Base-by-base conservation (phyloP, 2,797 vertebrate species). In the Protosalanx chinensis region DNA sequence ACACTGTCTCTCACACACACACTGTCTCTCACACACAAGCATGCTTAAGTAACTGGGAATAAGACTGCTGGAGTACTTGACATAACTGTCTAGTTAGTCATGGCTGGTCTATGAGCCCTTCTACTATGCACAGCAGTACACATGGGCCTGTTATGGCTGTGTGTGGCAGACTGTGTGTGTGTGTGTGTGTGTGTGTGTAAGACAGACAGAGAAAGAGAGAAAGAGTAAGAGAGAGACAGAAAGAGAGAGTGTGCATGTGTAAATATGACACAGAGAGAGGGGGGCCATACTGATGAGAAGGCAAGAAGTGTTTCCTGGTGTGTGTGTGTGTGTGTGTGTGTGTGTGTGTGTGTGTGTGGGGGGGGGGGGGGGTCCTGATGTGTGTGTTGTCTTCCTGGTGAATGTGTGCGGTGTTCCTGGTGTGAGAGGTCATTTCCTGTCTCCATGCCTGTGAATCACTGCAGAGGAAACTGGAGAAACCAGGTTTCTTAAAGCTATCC, bases 371-470 rank as follows among this genome's bases (percentile, higher is more conserved):
- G 70, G 71, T 49, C 46, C 46, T 49, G 15, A n/a, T 76, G 63
- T 33, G 35, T 30, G 57, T 23, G 13, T 72, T 59, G 64, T 78
- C 5, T 71, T 68, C 81, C 63, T 6, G 71, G 20, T 12, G 70
- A 73, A 61, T 70, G 66, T 86, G 49, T 53, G 49, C 3, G 35
- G 83, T 88, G 82, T 88, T 88, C 81, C 83, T 87, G 79, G 82
- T 78, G 79, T 79, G 77, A 75, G 70, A 73, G 79, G 79, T 87
- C 80, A 86, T 90, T 91, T 92, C 87, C 88, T 88, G 73, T 78
- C 76, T 74, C 74, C 27, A 63, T 72, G 82, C 71, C 62, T 86
- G 77, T 87, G 82, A 84, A 85, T 86, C 82, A 85, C 75, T 8
- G 41, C 12, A 3, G 30, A 67, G 73, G 75, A 85, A 82, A 86